Base-by-base conservation (phyloP, 2,797 vertebrate species). In the Uromys caudimaculatus region DNA sequence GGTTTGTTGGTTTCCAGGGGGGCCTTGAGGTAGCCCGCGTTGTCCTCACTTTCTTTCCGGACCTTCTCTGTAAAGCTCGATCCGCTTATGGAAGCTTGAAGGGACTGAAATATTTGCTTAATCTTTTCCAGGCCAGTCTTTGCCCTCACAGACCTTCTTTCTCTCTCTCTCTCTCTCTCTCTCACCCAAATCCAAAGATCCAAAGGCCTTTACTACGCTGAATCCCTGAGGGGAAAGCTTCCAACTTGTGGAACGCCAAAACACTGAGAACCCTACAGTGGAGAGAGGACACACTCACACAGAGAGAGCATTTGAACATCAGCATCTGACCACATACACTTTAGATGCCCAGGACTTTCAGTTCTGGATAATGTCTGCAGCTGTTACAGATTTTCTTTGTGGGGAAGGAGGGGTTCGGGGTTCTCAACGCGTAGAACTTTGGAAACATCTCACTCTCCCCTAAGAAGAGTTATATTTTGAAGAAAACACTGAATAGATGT, bases 1-100 rank as follows among this genome's bases (percentile, higher is more conserved):
- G 73, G 89, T 92, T 90, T 96, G 79, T 92, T 78, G 94, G 91
- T 89, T 95, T 96, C 77, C 38, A 41, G 95, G 88, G 92, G 90
- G 56, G 16, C 79, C 75, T 41, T 16, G 12, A 82, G 24, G 58
- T 3, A 54, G 9, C 5, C 56, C 88, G 82, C 38, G 8, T 62
- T 76, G 90, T 82, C 75, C n/a, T 89, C 69, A 44, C 24, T 52
- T 52, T 47, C 84, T n/a, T 90, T 32, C 94, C 52, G 60, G 62
- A 12, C n/a, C 77, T 86, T 64, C 60, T 85, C 58, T n/a, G 0
- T 77, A 73, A 96, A 96, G 69, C 78, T 76, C 88, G 35, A 47
- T 92, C 64, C 24, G 10, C 17, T 78, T 88, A 44, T 35, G 35
- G 50, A 35, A 88, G 29, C 47, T 89, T 47, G 47, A 81, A 41